phyloP scores from a whole-genome alignment of 1,140 invertebrate genomes.

The Drosophila varians region DNA sequence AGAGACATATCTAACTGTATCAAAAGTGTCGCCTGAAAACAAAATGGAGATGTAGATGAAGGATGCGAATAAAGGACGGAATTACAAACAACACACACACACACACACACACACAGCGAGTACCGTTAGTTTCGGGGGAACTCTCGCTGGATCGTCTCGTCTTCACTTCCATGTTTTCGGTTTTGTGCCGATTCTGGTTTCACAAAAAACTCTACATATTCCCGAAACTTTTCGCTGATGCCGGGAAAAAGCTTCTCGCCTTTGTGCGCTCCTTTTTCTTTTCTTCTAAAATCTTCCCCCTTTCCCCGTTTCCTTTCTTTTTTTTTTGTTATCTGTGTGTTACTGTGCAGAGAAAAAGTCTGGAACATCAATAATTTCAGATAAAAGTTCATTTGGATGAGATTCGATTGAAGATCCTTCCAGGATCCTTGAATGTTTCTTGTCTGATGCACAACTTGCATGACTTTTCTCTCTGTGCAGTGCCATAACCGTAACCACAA shows the following conservation, averaged over 20 bases:
- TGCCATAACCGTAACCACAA: slow-evolving; percentile 69
- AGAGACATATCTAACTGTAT: neutral
- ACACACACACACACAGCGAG: too few species aligned
- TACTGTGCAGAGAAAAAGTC: slow-evolving; percentile 6
- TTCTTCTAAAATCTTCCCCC: neutral
- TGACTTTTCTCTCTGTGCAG: slow-evolving; percentile 49
- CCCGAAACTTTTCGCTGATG: slow-evolving; percentile 40
- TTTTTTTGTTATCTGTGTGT: slow-evolving; percentile 4
- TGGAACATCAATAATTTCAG: too few species aligned
- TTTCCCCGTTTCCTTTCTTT: neutral
- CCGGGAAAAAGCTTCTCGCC: slow-evolving; percentile 30
- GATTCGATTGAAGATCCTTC: too few species aligned
- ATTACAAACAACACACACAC: too few species aligned
- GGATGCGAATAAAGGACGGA: neutral
- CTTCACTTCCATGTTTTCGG: neutral
- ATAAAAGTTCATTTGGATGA: too few species aligned
- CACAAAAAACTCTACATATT: slow-evolving; percentile 15
- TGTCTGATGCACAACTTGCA: neutral
- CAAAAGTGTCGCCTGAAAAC: slow-evolving; percentile 36
- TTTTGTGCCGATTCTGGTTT: slow-evolving; percentile 46
- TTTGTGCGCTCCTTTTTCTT: slow-evolving; percentile 40
- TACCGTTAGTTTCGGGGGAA: slow-evolving; percentile 9
- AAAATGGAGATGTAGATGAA: neutral
- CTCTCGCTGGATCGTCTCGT: neutral
- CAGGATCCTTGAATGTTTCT: too few species aligned